Evolutionary conservation across 2,888 invertebrate genomes (phyloP).

Genomic region (Fragum fragum): DNA sequence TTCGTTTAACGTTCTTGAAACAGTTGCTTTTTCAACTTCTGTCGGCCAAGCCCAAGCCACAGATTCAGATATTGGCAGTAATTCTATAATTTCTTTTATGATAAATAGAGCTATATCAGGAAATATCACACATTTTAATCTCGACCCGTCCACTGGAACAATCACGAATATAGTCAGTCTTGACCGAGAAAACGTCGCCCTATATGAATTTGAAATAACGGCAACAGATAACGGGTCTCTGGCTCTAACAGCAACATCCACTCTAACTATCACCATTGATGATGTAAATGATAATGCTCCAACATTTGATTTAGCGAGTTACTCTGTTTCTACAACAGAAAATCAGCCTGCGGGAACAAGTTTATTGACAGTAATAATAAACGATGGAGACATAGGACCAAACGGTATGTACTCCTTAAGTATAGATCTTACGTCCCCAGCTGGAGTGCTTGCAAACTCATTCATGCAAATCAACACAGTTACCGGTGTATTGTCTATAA

Average conservation of each 20-base stretch:
- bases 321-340: conserved; percentile 71
- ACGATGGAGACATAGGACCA: conserved; percentile 74
- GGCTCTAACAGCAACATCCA: conserved; percentile 64
- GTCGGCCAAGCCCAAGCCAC: conserved; percentile 72
- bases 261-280: conserved; percentile 73
- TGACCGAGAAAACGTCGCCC: conserved; percentile 72
- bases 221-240: conserved; percentile 75
- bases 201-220: conserved; percentile 66
- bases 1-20: conserved; percentile 73
- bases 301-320: conserved; percentile 64
- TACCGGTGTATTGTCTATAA: conserved; percentile 72
- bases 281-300: conserved; percentile 83
- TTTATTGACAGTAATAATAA: conserved; percentile 69
- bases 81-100: conserved; percentile 65
- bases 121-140: conserved; percentile 57
- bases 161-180: conserved; percentile 62
- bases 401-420: conserved; percentile 72
- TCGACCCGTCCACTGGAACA: conserved; percentile 65
- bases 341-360: conserved; percentile 68
- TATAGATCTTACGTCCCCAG: conserved; percentile 68
- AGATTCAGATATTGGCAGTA: conserved; percentile 75
- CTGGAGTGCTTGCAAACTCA: conserved; percentile 63
- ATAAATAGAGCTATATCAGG: conserved; percentile 48
- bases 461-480: conserved; percentile 73
- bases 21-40: conserved; percentile 64